Evolutionary conservation across 2,888 invertebrate genomes (phyloP), one percentile per base, ranked within the genome.

Genomic region (Gandaritis pyraliata): DNA sequence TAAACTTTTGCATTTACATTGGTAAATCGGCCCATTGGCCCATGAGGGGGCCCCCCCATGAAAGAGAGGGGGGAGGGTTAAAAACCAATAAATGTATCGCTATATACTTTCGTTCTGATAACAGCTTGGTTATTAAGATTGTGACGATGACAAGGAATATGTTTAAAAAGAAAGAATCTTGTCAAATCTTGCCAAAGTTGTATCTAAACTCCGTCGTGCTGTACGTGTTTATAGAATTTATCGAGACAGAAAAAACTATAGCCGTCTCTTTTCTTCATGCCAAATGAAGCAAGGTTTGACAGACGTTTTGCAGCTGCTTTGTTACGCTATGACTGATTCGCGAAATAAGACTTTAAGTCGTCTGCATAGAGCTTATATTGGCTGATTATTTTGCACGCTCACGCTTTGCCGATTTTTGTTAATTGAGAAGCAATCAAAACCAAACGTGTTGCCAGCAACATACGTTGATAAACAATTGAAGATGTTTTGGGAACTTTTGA

Each of bases 331-430:
- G 64, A 60, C 60, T 64, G 64, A 64, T 56, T 57, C 36, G 52
- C 59, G 33, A 51, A 56, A 43, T 29, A 43, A 50, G 61, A 64
- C 57, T 60, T 49, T 65, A 62, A 68, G 57, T 65, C 48, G 15
- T 61, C 54, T 38, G 33, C 51, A 48, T 65, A 66, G 64, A 59
- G 47, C 38, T 59, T 57, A 10, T 47, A 41, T 39, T 56, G 52
- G 51, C 58, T 62, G 54, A 51, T 61, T 56, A 51, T 61, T 48
- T 61, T 58, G 65, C 64, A 58, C 55, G 45, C 43, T 43, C 43
- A 18, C 55, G 65, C 69, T 71, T 70, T 55, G 61, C 61, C 49
- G 50, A 59, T 55, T 66, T 63, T 45, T 50, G 49, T 33, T 36
- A 38, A 52, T 47, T 8, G 43, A 43, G 46, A 36, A 39, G 53